Evolutionary conservation across 2,797 vertebrate species (phyloP).

Genomic region (Pipistrellus pipistrellus): DNA sequence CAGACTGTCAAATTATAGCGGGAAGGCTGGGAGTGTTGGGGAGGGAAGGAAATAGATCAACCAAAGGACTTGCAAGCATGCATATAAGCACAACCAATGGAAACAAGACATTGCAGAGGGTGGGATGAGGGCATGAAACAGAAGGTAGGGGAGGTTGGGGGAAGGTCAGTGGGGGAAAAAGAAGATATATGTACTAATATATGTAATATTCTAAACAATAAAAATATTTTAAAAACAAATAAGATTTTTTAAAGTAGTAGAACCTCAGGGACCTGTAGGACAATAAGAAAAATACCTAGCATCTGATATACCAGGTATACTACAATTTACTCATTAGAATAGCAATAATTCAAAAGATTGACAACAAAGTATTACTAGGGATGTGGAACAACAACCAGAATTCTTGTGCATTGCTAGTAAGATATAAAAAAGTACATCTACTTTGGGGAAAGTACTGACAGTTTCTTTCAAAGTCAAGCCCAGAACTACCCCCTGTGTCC

Average conservation of each 20-base stretch:
- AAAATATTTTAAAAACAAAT: too few species aligned
- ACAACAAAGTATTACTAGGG: not conserved
- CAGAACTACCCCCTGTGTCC: not conserved
- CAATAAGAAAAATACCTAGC: not conserved
- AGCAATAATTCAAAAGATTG: not conserved
- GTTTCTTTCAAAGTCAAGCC: constrained; percentile 16
- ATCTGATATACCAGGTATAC: not conserved
- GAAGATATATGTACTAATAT: too few species aligned
- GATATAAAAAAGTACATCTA: not conserved
- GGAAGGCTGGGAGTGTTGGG: too few species aligned
- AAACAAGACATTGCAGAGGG: too few species aligned
- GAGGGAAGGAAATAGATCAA: too few species aligned
- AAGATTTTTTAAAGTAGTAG: not conserved
- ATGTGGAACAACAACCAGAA: not conserved
- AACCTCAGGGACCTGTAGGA: not conserved
- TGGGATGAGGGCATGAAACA: too few species aligned
- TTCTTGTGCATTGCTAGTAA: not conserved
- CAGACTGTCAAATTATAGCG: too few species aligned
- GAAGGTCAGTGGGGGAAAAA: too few species aligned
- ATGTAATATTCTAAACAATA: too few species aligned
- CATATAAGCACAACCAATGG: too few species aligned
- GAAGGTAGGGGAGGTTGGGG: too few species aligned
- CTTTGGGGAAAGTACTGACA: not conserved
- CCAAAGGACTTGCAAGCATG: too few species aligned
- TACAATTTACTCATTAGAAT: not conserved